Evolutionary conservation across 2,113 vertebrate genomes (phyloP).

Genomic region (Dromiciops gliroides): DNA sequence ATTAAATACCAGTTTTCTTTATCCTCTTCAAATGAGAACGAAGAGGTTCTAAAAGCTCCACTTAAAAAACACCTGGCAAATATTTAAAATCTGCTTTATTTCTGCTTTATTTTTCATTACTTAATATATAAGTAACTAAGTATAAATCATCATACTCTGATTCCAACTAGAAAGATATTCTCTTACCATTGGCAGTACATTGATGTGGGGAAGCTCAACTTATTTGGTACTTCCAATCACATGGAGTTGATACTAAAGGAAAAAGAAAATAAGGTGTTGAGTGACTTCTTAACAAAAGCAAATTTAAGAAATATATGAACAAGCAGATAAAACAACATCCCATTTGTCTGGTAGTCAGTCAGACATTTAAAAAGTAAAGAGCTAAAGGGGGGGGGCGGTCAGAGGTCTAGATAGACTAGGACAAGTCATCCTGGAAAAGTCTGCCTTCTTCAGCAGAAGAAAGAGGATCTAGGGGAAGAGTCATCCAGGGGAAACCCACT

Average conservation of each 20-base stretch:
- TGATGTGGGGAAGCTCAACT: conserved; percentile 84
- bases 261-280: conserved; percentile 73
- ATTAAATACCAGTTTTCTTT: neutral
- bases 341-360: neutral
- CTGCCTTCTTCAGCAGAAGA: neutral
- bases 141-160: neutral
- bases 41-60: neutral
- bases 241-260: conserved; percentile 75
- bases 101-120: neutral
- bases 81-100: neutral
- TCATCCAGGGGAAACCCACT: neutral
- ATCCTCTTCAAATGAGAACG: neutral
- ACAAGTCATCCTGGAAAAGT: neutral
- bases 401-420: neutral
- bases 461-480: neutral
- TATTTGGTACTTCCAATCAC: conserved; percentile 79
- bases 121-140: conserved; percentile 13
- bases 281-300: conserved; percentile 53
- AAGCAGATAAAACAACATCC: neutral
- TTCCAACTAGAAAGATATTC: neutral
- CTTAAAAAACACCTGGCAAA: neutral
- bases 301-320: conserved; percentile 20
- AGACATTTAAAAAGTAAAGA: neutral
- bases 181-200: conserved; percentile 90
- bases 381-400: neutral